phyloP scores from a whole-genome alignment of 1,140 invertebrate genomes.

The Delia radicum region DNA sequence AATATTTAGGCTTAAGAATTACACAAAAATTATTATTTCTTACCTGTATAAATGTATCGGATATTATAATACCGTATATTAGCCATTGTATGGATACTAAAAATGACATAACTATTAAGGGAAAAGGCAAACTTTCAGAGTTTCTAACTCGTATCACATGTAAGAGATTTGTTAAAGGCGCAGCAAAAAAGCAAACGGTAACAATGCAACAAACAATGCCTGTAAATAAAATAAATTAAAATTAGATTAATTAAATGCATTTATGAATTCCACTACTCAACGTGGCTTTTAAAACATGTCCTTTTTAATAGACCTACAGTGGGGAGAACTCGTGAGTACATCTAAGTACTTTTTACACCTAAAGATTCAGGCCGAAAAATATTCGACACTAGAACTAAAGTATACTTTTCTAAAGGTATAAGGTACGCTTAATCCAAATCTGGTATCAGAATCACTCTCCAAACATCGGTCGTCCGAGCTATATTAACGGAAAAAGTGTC shows the following conservation, averaged over 20 bases:
- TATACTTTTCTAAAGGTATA: too few relatives aligned
- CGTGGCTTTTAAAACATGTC: too few relatives aligned
- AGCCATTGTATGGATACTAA: conserved; percentile 75
- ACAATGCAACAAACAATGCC: conserved; percentile 70
- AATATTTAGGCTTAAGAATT: neutral
- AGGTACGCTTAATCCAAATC: too few relatives aligned
- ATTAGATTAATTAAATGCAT: neutral
- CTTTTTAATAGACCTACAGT: too few relatives aligned
- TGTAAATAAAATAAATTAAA: conserved; percentile 39
- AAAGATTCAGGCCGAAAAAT: too few relatives aligned
- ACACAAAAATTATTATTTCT: conserved; percentile 33
- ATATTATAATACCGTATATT: conserved; percentile 69
- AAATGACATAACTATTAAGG: conserved; percentile 74
- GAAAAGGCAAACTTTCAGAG: conserved; percentile 76
- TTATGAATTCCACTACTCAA: too few relatives aligned
- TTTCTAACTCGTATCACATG: conserved; percentile 74
- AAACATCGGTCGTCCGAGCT: too few relatives aligned
- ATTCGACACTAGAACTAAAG: too few relatives aligned
- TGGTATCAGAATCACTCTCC: too few relatives aligned
- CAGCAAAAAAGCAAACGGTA: conserved; percentile 75
- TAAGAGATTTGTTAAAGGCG: conserved; percentile 73
- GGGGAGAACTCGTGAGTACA: too few relatives aligned
- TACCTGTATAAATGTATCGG: conserved; percentile 73
- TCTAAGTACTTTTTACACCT: too few relatives aligned
- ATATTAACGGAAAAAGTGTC: too few relatives aligned